Percentiles rank a stretch among this genome's conserved stretches.
These are phyloP conservation scores for Hemithea aestivaria DNA, from an alignment of 2,888 invertebrate genomes.

Conservation along the genomic window DNA sequence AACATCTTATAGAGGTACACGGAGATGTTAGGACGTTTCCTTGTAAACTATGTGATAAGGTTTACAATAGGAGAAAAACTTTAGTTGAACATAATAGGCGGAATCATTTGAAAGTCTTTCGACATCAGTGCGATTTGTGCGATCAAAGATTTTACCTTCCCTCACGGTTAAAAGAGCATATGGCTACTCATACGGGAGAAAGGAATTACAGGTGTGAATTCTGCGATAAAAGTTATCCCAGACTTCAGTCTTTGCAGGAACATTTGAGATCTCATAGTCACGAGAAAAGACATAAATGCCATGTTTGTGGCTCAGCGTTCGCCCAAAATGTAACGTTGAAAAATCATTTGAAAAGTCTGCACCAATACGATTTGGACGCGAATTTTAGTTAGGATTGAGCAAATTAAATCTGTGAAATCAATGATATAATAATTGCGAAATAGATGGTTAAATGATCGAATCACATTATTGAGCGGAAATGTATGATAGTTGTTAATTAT, in stretches of 20 bases:
- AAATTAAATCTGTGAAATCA: too few species aligned
- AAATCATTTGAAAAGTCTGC: constrained; percentile 74
- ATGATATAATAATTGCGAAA: too few species aligned
- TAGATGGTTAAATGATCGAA: too few species aligned
- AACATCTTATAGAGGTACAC: constrained; percentile 62
- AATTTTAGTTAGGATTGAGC: constrained; percentile 5
- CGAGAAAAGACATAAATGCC: constrained; percentile 75
- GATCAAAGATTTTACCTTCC: constrained; percentile 73
- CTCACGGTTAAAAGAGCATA: constrained; percentile 60
- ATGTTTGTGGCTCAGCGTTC: constrained; percentile 72
- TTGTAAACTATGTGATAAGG: constrained; percentile 60
- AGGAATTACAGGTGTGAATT: constrained; percentile 61
- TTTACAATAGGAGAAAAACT: constrained; percentile 63
- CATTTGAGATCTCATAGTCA: constrained; percentile 77
- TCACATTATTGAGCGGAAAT: too few species aligned
- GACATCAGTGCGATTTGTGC: constrained; percentile 75
- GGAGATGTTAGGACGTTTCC: constrained; percentile 55
- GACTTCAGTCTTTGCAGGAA: constrained; percentile 63
- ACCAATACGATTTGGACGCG: constrained; percentile 35
- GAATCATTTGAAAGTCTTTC: constrained; percentile 59
- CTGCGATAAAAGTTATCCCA: constrained; percentile 64
- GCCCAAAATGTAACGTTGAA: constrained; percentile 77
- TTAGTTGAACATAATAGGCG: constrained; percentile 60
- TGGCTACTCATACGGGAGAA: constrained; percentile 68
- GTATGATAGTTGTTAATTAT: constrained; percentile 2